These are phyloP conservation scores for Anorthoa munda DNA, from an alignment of 2,888 invertebrate species.

Conservation along the genomic window DNA sequence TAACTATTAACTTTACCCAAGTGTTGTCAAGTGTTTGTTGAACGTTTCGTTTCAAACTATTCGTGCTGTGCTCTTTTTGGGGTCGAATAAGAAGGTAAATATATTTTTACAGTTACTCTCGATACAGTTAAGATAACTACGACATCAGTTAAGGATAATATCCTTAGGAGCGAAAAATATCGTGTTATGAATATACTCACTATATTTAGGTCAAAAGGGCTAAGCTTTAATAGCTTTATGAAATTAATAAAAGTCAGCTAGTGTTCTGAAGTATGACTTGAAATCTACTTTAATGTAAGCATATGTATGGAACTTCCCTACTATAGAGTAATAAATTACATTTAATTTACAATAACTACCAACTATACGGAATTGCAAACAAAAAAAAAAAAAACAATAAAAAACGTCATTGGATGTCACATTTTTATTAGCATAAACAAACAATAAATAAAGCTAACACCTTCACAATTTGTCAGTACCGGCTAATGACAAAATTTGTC, in stretches of 20 bases:
- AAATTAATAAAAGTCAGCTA: not conserved
- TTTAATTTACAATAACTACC: not conserved
- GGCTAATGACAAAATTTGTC: constrained; percentile 25
- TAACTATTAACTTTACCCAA: constrained; percentile 65
- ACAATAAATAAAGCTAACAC: constrained; percentile 29
- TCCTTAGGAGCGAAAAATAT: constrained; percentile 16
- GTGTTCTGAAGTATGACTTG: not conserved
- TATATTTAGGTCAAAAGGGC: constrained; percentile 4
- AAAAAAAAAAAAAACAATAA: not conserved
- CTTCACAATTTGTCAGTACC: constrained; percentile 15
- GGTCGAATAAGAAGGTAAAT: constrained; percentile 81
- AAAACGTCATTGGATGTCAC: constrained; percentile 29
- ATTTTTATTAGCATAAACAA: constrained; percentile 24
- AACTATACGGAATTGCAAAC: not conserved
- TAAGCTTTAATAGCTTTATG: not conserved
- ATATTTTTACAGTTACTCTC: constrained; percentile 75
- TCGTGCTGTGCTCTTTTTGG: constrained; percentile 73
- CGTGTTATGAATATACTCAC: not conserved
- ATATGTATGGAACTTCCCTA: not conserved
- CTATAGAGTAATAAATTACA: not conserved
- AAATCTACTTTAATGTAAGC: not conserved
- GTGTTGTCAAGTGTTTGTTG: constrained; percentile 81
- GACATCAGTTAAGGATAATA: constrained; percentile 42
- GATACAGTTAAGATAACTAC: constrained; percentile 70
- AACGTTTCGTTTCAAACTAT: constrained; percentile 71